Evolutionary conservation across 2,113 vertebrate genomes (phyloP).

Genomic region (Chaetodon auriga): DNA sequence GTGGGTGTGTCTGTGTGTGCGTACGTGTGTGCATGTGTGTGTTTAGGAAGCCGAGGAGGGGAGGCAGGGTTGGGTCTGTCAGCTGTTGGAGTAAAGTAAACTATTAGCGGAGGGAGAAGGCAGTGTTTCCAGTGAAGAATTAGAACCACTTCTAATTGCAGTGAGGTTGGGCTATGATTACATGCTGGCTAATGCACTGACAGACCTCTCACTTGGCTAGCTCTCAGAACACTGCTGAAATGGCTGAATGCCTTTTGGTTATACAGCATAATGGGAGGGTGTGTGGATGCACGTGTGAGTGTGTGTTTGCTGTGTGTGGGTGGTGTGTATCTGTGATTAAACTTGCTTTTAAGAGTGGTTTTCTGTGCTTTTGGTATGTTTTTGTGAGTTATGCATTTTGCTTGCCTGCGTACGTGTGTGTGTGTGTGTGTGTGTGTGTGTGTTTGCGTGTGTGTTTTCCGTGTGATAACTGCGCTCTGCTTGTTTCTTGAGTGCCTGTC

Average conservation of each 20-base stretch:
- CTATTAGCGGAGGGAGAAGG: slow-evolving; percentile 78
- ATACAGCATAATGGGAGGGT: slow-evolving; percentile 73
- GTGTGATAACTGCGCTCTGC: slow-evolving; percentile 32
- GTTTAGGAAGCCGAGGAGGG: slow-evolving; percentile 34
- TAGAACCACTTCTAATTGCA: slow-evolving; percentile 83
- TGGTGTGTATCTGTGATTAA: slow-evolving; percentile 66
- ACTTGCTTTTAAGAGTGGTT: slow-evolving; percentile 41
- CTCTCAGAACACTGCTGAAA: slow-evolving; percentile 76
- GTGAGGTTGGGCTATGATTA: slow-evolving; percentile 85
- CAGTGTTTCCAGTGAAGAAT: slow-evolving; percentile 79
- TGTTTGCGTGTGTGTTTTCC: slow-evolving; percentile 38
- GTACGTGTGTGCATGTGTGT: slow-evolving; percentile 29
- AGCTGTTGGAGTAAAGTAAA: slow-evolving; percentile 81
- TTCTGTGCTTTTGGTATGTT: slow-evolving; percentile 56
- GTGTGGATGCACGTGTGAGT: slow-evolving; percentile 57
- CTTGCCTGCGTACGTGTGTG: slow-evolving; percentile 15
- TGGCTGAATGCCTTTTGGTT: slow-evolving; percentile 81
- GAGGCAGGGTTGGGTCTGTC: slow-evolving; percentile 68
- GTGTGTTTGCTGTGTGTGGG: slow-evolving; percentile 54
- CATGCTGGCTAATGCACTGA: slow-evolving; percentile 82
- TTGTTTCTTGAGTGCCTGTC: slow-evolving; percentile 70
- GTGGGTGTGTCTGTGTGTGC: slow-evolving; percentile 48
- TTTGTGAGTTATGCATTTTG: slow-evolving; percentile 53
- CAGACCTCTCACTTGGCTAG: slow-evolving; percentile 81
- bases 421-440: slow-evolving; percentile 26